phyloP scores from a whole-genome alignment of 2,113 vertebrate genomes.

The Neogobius melanostomus region DNA sequence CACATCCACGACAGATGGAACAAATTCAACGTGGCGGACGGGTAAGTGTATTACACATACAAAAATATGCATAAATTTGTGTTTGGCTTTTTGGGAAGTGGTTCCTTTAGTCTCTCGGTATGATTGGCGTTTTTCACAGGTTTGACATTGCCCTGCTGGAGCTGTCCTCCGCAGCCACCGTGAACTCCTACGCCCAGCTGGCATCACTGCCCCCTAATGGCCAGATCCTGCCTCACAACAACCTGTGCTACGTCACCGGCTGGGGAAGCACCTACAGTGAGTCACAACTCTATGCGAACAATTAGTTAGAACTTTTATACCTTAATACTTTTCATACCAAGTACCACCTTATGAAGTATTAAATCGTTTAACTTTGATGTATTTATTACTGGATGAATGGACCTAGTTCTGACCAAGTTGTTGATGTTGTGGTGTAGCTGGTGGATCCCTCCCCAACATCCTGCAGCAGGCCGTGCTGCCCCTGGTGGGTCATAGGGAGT shows the following conservation, averaged over 20 bases:
- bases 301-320: too few relatives aligned
- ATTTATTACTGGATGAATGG: too few relatives aligned
- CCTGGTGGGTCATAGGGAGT: conserved; percentile 71
- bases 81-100: too few relatives aligned
- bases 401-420: not conserved
- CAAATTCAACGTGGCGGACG: conserved; percentile 45
- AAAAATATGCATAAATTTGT: not conserved
- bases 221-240: conserved; percentile 76
- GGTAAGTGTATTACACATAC: conserved; percentile 59
- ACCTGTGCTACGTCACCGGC: conserved; percentile 83
- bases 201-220: conserved; percentile 73
- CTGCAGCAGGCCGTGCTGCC: conserved; percentile 83
- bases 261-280: conserved; percentile 85
- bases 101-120: not conserved
- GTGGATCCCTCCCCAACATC: conserved; percentile 73
- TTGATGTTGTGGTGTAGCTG: conserved; percentile 54
- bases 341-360: too few relatives aligned
- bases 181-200: conserved; percentile 82
- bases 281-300: conserved; percentile 36
- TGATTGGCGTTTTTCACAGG: conserved; percentile 32
- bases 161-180: conserved; percentile 61
- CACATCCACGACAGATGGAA: conserved; percentile 75
- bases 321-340: too few relatives aligned
- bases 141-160: conserved; percentile 77
- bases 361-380: too few relatives aligned